A percentile compares a stretch with the other conserved stretches of the same genome.
Conservation (phyloP, 1,140 invertebrate genomes). For the Drosophila teissieri region DNA sequence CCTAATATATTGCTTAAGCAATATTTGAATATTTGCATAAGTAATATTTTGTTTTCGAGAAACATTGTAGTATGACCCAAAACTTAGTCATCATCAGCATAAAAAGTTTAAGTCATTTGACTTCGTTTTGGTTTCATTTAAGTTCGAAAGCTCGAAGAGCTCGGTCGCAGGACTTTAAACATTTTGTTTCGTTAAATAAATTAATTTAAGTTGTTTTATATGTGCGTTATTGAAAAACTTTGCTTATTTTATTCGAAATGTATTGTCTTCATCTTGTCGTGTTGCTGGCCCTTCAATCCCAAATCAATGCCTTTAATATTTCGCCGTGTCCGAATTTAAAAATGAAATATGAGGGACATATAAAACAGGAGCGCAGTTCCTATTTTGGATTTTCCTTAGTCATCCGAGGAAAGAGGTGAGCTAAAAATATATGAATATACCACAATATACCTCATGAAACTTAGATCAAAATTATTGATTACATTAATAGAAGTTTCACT, state of each 20-base stretch:
- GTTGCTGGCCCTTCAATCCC: background rate
- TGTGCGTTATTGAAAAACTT: too few species aligned
- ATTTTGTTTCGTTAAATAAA: background rate
- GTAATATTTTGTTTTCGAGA: too few species aligned
- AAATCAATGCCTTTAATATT: constrained; percentile 60
- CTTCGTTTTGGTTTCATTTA: background rate
- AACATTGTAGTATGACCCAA: background rate
- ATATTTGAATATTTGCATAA: too few species aligned
- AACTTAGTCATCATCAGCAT: background rate
- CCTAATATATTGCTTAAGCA: too few species aligned
- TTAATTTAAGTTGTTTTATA: too few species aligned
- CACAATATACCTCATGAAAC: too few species aligned
- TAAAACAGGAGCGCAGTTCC: constrained; percentile 60
- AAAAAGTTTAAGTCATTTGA: background rate
- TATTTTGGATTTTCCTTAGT: constrained; percentile 75
- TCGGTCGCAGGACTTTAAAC: background rate
- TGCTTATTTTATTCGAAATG: constrained; percentile 12
- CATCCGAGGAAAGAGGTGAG: constrained; percentile 66
- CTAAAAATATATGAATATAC: background rate
- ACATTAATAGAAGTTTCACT: too few species aligned
- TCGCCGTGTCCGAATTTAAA: constrained; percentile 57
- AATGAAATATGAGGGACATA: constrained; percentile 37
- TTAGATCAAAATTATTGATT: too few species aligned
- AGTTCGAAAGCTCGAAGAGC: background rate
- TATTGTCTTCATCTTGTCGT: background rate